Conservation (phyloP, 2,113 vertebrate species). For the Oryctolagus cuniculus region DNA sequence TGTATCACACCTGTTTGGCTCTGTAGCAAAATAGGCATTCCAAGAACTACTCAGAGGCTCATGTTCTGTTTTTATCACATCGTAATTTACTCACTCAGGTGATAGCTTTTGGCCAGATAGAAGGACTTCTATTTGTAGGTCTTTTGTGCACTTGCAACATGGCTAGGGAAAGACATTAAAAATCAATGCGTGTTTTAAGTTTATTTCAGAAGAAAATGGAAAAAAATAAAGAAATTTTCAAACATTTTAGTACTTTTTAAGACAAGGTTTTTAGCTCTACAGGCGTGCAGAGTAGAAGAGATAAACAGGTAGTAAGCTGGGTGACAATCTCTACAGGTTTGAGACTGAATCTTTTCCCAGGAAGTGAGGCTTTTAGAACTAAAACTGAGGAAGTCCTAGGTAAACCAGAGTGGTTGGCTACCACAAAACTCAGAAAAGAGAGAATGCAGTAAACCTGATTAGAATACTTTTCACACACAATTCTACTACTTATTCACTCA, state of each 20-base stretch:
- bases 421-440: neutral
- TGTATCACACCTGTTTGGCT: neutral
- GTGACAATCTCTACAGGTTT: neutral
- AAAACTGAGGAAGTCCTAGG: neutral
- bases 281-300: neutral
- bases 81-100: neutral
- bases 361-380: neutral
- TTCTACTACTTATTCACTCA: neutral
- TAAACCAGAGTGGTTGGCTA: neutral
- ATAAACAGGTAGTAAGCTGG: neutral
- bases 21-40: neutral
- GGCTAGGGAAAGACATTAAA: neutral
- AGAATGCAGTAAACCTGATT: neutral
- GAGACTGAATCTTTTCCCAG: neutral
- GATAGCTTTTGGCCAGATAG: slow-evolving; percentile 43
- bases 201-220: neutral
- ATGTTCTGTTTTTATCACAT: slow-evolving; percentile 22
- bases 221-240: neutral
- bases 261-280: neutral
- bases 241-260: neutral
- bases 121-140: neutral
- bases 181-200: neutral
- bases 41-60: neutral
- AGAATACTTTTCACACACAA: neutral
- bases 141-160: neutral